These are phyloP conservation scores for Ostrea denselamellosa DNA, from an alignment of 1,140 invertebrate genomes.

Conservation along the genomic window DNA sequence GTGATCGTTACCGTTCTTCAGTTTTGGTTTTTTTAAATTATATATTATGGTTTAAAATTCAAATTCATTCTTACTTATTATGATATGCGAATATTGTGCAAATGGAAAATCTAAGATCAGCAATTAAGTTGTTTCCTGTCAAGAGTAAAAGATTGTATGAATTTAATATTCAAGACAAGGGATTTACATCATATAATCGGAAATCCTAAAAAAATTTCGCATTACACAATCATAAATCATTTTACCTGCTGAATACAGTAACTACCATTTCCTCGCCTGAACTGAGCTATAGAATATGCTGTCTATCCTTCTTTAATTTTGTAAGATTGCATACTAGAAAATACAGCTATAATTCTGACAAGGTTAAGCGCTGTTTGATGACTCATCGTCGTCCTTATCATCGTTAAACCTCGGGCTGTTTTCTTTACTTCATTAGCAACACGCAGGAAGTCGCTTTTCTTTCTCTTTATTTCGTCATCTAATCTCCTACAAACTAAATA, in stretches of 20 bases:
- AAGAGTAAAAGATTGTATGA: not conserved
- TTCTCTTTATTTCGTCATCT: not conserved
- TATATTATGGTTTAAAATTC: not conserved
- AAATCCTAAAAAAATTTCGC: not conserved
- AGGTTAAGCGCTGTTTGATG: not conserved
- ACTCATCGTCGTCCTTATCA: not conserved
- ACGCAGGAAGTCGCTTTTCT: not conserved
- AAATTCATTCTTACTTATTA: conserved; percentile 16
- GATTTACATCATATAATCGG: not conserved
- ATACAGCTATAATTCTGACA: not conserved
- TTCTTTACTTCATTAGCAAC: conserved; percentile 48
- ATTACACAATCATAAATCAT: not conserved
- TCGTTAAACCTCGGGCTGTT: not conserved
- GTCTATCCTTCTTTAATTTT: not conserved
- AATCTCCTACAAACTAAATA: not conserved
- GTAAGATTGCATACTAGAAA: not conserved
- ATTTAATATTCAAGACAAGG: not conserved
- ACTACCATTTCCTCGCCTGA: not conserved
- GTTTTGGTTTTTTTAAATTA: not conserved
- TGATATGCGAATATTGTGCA: not conserved
- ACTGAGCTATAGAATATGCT: not conserved
- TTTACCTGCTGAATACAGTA: not conserved
- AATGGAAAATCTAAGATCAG: not conserved
- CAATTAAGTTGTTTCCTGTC: not conserved
- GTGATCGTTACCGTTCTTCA: too few species aligned